Evolutionary conservation across 2,113 vertebrate genomes (phyloP).

Genomic region (Pantherophis guttatus): DNA sequence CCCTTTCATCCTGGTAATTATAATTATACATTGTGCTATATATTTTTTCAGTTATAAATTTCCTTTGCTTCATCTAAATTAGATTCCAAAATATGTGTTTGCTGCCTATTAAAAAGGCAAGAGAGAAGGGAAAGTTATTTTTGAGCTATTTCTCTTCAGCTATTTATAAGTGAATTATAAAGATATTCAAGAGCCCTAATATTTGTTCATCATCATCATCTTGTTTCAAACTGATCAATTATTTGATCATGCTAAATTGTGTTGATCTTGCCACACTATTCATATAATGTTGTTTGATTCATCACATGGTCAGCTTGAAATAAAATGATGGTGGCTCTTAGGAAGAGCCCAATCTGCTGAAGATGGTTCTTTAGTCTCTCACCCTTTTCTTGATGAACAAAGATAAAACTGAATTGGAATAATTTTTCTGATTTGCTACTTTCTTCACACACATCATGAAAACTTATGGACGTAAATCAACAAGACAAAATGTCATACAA

Average conservation of each 20-base stretch:
- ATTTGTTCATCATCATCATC: background rate
- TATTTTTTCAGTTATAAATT: background rate
- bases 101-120: background rate
- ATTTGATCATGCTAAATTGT: background rate
- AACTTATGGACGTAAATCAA: background rate
- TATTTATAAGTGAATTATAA: background rate
- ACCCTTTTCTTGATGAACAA: background rate
- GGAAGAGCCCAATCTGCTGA: background rate
- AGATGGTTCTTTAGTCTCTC: background rate
- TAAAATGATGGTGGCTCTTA: background rate
- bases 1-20: background rate
- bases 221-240: background rate
- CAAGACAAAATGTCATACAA: background rate
- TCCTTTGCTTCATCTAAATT: background rate
- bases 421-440: background rate
- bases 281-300: background rate
- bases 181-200: background rate
- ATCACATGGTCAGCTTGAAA: background rate
- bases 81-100: background rate
- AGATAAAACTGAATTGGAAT: background rate
- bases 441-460: background rate
- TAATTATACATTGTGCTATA: background rate
- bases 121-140: background rate
- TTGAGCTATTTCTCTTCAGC: background rate
- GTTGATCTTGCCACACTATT: background rate